Conservation (phyloP, 2,113 vertebrate species). For the Nothobranchius kuhntae region DNA sequence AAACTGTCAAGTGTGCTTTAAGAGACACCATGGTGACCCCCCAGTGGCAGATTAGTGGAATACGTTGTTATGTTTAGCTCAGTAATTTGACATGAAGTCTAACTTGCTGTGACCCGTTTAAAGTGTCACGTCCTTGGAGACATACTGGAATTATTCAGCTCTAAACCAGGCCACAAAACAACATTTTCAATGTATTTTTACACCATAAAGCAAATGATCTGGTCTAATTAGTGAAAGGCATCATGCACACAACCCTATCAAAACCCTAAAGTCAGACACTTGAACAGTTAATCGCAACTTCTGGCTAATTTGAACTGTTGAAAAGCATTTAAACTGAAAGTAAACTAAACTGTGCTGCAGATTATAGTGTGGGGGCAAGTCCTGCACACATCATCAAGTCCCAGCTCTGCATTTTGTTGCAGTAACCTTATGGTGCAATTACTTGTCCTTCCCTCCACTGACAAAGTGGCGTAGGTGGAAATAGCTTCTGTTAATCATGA, state of each 20-base stretch:
- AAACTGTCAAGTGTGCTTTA: too few species aligned
- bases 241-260: background rate
- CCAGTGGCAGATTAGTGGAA: too few species aligned
- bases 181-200: background rate
- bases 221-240: background rate
- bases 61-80: too few species aligned
- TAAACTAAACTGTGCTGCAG: constrained; percentile 27
- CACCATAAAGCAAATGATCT: background rate
- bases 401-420: constrained; percentile 65
- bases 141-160: constrained; percentile 3
- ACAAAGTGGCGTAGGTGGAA: constrained; percentile 67
- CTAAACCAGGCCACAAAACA: background rate
- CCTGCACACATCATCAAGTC: constrained; percentile 74
- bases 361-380: constrained; percentile 70
- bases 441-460: constrained; percentile 68
- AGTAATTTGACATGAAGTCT: too few species aligned
- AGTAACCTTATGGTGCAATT: constrained; percentile 71
- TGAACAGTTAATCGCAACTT: constrained; percentile 14
- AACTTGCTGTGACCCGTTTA: too few species aligned
- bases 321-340: constrained; percentile 5
- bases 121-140: too few species aligned
- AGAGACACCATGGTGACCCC: too few species aligned
- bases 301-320: constrained; percentile 33
- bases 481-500: constrained; percentile 78
- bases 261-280: background rate